phyloP scores from a whole-genome alignment of 2,888 invertebrate genomes.

The Eupeodes luniger region DNA sequence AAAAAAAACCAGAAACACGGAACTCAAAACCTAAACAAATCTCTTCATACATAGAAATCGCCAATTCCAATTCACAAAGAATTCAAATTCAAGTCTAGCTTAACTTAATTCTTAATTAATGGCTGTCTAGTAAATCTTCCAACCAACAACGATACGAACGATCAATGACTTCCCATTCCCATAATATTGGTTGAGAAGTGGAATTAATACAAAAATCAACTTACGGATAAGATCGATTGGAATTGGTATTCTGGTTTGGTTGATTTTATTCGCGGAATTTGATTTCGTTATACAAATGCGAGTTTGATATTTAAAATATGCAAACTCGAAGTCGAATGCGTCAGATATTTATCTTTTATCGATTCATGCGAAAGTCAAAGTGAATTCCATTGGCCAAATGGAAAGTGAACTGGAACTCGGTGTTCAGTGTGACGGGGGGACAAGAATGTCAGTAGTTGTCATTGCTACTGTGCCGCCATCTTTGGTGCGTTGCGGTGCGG shows the following conservation, averaged over 20 bases:
- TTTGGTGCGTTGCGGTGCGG: neutral
- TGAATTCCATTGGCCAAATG: neutral
- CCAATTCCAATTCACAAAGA: constrained; percentile 18
- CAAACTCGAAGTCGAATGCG: constrained; percentile 18
- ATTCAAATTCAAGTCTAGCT: neutral
- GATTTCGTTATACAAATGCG: constrained; percentile 30
- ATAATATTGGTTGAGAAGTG: neutral
- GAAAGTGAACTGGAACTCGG: constrained; percentile 16
- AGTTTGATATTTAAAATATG: constrained; percentile 29
- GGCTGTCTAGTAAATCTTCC: constrained; percentile 53
- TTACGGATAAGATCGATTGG: constrained; percentile 36
- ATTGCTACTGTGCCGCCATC: neutral
- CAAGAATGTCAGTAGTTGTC: neutral
- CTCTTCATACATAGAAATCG: constrained; percentile 1
- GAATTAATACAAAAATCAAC: neutral
- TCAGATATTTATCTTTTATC: constrained; percentile 39
- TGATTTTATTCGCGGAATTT: constrained; percentile 40
- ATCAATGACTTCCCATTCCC: constrained; percentile 30
- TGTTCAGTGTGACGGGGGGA: neutral
- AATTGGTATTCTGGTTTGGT: constrained; percentile 23
- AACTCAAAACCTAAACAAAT: constrained; percentile 29
- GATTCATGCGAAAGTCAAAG: constrained; percentile 44
- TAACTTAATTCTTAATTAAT: constrained; percentile 57
- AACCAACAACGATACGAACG: constrained; percentile 3
- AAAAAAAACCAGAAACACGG: constrained; percentile 41